Evolutionary conservation across 2,113 vertebrate species (phyloP).

Genomic region (Agelaius tricolor): DNA sequence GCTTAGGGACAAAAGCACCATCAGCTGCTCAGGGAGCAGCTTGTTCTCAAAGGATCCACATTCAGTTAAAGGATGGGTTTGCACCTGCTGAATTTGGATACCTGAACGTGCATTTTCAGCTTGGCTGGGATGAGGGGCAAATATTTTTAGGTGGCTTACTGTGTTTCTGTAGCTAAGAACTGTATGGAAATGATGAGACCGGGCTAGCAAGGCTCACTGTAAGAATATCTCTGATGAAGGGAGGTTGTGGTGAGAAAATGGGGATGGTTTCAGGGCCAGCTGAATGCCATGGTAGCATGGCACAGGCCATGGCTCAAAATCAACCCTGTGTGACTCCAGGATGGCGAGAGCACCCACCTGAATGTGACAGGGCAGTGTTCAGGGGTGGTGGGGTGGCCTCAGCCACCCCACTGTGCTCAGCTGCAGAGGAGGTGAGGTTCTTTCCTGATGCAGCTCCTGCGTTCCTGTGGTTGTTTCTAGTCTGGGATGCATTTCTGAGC

Average conservation of each 20-base stretch:
- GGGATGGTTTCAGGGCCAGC: neutral
- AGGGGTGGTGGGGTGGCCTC: neutral
- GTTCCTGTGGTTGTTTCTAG: slow-evolving; percentile 24
- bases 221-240: neutral
- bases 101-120: neutral
- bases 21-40: neutral
- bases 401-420: neutral
- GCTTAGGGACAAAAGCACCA: neutral
- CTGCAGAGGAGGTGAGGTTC: neutral
- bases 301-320: neutral
- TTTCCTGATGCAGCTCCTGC: neutral
- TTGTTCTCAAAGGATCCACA: neutral
- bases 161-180: neutral
- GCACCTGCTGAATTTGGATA: neutral
- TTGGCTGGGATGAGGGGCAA: neutral
- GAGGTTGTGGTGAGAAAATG: neutral
- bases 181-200: neutral
- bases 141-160: neutral
- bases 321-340: fast-evolving
- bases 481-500: slow-evolving; percentile 60
- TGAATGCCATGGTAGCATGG: neutral
- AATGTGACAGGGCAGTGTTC: neutral
- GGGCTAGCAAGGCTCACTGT: too few relatives aligned
- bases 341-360: slow-evolving; percentile 7
- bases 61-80: neutral